Evolutionary conservation across 2,797 vertebrate genomes (phyloP).

Genomic region (Notoglanidium macrostoma): DNA sequence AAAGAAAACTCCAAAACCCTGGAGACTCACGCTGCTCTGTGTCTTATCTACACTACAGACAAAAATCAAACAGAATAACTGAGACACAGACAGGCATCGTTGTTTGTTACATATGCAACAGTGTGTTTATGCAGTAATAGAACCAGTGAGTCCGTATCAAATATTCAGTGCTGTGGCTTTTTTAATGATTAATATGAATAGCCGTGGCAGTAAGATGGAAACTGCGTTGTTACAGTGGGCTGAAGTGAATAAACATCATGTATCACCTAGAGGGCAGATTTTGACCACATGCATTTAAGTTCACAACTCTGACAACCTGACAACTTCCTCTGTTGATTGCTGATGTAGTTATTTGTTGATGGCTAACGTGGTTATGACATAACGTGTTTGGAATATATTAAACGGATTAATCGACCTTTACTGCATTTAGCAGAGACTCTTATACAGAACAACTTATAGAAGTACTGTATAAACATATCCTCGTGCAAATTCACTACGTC

Average conservation of each 20-base stretch:
- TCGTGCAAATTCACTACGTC: not conserved
- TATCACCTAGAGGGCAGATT: not conserved
- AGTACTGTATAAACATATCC: not conserved
- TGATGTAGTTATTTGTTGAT: not conserved
- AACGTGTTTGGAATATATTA: not conserved
- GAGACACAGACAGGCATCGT: not conserved
- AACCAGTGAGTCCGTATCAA: not conserved
- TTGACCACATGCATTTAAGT: not conserved
- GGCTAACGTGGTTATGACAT: not conserved
- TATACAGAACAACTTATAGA: not conserved
- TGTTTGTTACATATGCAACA: not conserved
- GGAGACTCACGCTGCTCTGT: not conserved
- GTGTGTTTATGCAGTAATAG: not conserved
- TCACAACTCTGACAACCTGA: not conserved
- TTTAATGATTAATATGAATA: not conserved
- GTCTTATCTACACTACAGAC: constrained; percentile 2
- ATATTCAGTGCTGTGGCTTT: not conserved
- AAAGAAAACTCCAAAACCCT: constrained; percentile 39
- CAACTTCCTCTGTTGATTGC: not conserved
- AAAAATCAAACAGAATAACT: not conserved
- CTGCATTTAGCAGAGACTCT: not conserved
- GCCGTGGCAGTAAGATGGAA: not conserved
- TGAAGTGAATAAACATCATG: not conserved
- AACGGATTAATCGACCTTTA: not conserved
- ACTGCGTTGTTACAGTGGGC: too few species aligned